phyloP scores from a whole-genome alignment of 1,140 invertebrate species.

The Palaemon carinicauda region DNA sequence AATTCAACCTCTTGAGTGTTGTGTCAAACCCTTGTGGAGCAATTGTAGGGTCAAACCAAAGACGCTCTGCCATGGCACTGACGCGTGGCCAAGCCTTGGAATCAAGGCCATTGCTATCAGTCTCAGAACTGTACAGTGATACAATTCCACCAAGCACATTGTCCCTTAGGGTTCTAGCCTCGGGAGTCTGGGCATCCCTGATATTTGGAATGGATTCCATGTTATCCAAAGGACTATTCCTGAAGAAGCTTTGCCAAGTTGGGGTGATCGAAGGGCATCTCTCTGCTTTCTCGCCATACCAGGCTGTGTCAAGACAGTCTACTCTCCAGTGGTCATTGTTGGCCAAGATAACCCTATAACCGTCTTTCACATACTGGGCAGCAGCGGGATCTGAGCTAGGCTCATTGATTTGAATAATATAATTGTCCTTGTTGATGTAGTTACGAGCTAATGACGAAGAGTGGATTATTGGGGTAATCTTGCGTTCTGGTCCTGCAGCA shows the following conservation, averaged over 20 bases:
- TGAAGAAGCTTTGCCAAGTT: slow-evolving; percentile 82
- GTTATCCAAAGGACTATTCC: slow-evolving; percentile 73
- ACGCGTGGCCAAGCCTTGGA: slow-evolving; percentile 48
- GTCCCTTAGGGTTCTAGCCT: not conserved
- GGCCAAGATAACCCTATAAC: slow-evolving; percentile 79
- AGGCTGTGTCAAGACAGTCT: slow-evolving; percentile 83
- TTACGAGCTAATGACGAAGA: slow-evolving; percentile 81
- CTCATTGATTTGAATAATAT: slow-evolving; percentile 73
- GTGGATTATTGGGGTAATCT: slow-evolving; percentile 66
- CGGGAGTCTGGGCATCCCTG: too few relatives aligned
- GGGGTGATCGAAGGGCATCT: not conserved
- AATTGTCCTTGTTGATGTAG: slow-evolving; percentile 65
- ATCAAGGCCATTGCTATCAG: slow-evolving; percentile 35
- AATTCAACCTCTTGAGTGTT: slow-evolving; percentile 73
- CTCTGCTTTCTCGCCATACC: slow-evolving; percentile 70
- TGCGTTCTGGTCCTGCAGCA: not conserved
- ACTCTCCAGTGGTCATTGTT: slow-evolving; percentile 86
- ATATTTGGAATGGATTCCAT: too few relatives aligned
- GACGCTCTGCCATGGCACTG: slow-evolving; percentile 77
- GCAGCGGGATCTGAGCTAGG: slow-evolving; percentile 70
- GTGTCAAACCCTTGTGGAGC: slow-evolving; percentile 63
- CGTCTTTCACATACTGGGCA: slow-evolving; percentile 73
- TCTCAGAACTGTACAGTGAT: slow-evolving; percentile 76
- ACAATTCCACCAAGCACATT: slow-evolving; percentile 77
- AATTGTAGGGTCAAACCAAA: slow-evolving; percentile 76